Evolutionary conservation across 2,888 invertebrate genomes (phyloP), one percentile per base, ranked within the genome.

Genomic region (Drosophila helvetica): DNA sequence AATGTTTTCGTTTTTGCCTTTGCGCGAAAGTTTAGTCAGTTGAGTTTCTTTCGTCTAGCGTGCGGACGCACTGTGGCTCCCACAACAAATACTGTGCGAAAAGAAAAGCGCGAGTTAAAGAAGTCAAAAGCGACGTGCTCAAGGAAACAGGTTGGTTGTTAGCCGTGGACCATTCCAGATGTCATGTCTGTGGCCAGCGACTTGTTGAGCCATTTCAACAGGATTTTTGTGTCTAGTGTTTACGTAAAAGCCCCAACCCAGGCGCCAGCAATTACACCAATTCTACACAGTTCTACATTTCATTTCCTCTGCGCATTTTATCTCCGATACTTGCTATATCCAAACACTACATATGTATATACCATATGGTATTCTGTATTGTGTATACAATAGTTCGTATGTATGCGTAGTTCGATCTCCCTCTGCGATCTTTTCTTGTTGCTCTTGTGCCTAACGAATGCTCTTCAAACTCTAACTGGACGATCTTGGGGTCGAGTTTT

Each of bases 1-100:
- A 56, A 60, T 55, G 82, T 85, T 89, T 83, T 87, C 76, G 72
- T 85, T 74, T 75, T 86, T 63, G 86, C 59, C 66, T 48, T 57
- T 9, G 17, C 63, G 43, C 56, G 55, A 69, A 56, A 56, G 47
- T 63, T 56, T 78, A 70, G 75, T 81, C 87, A 90, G 88, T 90
- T 84, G 78, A 73, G 79, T 70, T 84, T 67, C 83, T 78, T 79
- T 72, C 81, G 78, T 63, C 61, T 71, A 75, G 73, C 58, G 81
- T 81, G 57, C 66, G 78, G 79, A 81, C 89, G 82, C 85, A 64
- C 56, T 42, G 48, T 56, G 63, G 70, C 62, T 54, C 64, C 38
- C 54, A 46, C 56, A 47, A 33, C 43, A 47, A 42, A 54, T 38
- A 38, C 38, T 19, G 60, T 54, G 53, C 57, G 54, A 57, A 65